These are phyloP conservation scores for Albula glossodonta DNA, from an alignment of 2,113 vertebrate genomes.

Conservation along the genomic window DNA sequence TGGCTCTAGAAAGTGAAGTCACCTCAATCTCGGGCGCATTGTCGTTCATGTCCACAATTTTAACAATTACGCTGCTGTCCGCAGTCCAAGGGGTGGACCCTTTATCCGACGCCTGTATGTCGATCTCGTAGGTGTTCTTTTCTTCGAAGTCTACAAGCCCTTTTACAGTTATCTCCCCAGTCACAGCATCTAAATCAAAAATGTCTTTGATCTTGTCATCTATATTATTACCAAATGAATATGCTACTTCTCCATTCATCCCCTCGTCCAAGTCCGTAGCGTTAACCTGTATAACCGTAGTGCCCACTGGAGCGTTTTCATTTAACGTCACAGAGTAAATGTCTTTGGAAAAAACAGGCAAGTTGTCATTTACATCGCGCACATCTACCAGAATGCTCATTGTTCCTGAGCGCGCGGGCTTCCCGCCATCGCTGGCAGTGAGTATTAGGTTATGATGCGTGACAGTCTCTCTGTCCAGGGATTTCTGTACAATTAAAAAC, in stretches of 20 bases:
- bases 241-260: conserved; percentile 58
- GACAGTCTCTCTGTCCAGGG: conserved; percentile 56
- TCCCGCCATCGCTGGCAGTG: conserved; percentile 51
- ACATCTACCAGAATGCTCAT: conserved; percentile 45
- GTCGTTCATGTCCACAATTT: conserved; percentile 64
- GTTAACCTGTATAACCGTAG: conserved; percentile 52
- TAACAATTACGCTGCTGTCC: conserved; percentile 56
- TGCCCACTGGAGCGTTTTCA: conserved; percentile 42
- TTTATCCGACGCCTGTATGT: conserved; percentile 64
- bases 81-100: conserved; percentile 32
- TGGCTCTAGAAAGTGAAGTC: conserved; percentile 80
- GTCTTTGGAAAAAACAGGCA: conserved; percentile 54
- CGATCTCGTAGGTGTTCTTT: conserved; percentile 54
- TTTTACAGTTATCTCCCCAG: conserved; percentile 59
- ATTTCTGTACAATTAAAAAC: conserved; percentile 48
- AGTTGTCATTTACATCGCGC: conserved; percentile 55
- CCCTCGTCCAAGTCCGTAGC: conserved; percentile 67
- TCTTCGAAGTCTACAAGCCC: conserved; percentile 61
- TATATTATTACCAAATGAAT: conserved; percentile 51
- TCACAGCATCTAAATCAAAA: conserved; percentile 48
- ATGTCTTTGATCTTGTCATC: conserved; percentile 35
- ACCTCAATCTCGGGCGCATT: conserved; percentile 83
- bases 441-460: conserved; percentile 40
- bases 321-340: conserved; percentile 36
- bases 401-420: conserved; percentile 40